Evolutionary conservation across 2,797 vertebrate species (phyloP), one percentile per base, ranked within the genome.

Genomic region (Gymnothorax javanicus): DNA sequence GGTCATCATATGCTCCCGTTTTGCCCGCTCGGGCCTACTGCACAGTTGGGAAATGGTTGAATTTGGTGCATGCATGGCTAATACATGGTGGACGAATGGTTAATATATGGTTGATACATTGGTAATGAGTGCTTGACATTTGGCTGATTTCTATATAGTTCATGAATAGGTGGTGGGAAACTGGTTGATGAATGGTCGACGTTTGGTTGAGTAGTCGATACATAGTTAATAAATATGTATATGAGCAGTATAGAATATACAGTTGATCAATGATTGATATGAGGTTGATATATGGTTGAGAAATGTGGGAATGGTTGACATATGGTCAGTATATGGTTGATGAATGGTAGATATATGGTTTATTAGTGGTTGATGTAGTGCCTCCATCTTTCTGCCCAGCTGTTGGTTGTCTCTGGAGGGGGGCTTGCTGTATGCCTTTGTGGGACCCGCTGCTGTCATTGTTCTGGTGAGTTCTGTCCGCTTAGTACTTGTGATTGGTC

Each of bases 391-490:
- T 57, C 2, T 81, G 33, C 52, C 23, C 91, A 97, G 96, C 93
- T 96, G 96, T 92, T 96, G 96, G 96, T 93, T 96, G n/a, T 96
- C 96, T 0, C 93, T 97, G 90, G 96, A 97, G 90, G 96, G 96
- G 0, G 96, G 96, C 50, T 90, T 97, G 86, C 93, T 97, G 83
- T 97, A 97, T 0, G 96, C 96, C 87, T 97, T 97, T 71, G 96
- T 96, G 83, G 96, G 96, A 75, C 96, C 96, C 0, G 96, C 96
- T 0, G 96, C 96, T 0, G 95, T 96, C 91, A 96, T 96, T 15
- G 96, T 97, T 87, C 93, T 97, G 95, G 96, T 97, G 95, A 79
- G 95, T 90, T 67, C 7, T 64, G 13, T 50, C 4, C 50, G 25
- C 17, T 54, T 8, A 79, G 23, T 79, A 7, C 43, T 20, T 33